Conservation (phyloP, 1,140 invertebrate genomes). For the Drosophila suzukii region DNA sequence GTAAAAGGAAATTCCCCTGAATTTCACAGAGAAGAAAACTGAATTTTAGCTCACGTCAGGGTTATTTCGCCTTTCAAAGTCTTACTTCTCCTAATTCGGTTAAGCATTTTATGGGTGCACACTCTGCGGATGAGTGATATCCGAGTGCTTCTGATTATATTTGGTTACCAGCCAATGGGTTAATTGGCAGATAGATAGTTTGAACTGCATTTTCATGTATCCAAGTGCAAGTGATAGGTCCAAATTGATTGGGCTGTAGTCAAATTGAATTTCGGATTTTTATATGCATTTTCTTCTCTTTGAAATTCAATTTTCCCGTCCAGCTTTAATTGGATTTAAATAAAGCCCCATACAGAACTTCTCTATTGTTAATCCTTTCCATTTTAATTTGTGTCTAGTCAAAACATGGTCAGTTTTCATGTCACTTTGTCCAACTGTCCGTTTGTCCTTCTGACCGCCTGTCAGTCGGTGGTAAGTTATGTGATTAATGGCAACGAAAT, state of each 20-base stretch:
- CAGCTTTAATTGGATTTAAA: constrained; percentile 1
- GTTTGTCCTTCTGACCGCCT: constrained; percentile 25
- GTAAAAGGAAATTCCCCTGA: constrained; percentile 33
- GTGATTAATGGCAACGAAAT: constrained; percentile 52
- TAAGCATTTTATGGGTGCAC: constrained; percentile 25
- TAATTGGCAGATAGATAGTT: constrained; percentile 20
- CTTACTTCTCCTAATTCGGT: constrained; percentile 13
- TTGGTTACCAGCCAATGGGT: background rate
- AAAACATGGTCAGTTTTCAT: constrained; percentile 8
- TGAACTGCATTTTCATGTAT: background rate
- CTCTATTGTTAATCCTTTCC: constrained; percentile 23
- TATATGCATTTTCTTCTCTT: background rate
- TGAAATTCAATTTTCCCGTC: background rate
- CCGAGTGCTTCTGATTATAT: background rate
- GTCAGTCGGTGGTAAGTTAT: constrained; percentile 29
- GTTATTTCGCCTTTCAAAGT: constrained; percentile 26
- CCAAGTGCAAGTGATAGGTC: background rate
- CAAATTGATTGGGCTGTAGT: background rate
- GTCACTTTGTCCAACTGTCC: constrained; percentile 19
- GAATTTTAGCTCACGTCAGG: constrained; percentile 20
- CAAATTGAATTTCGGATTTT: too few relatives aligned
- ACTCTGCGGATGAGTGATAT: constrained; percentile 29
- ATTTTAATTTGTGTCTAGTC: constrained; percentile 27
- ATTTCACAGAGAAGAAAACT: constrained; percentile 13
- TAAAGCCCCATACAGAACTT: background rate